These are phyloP conservation scores for Venustoraphidia nigricollis DNA, from an alignment of 2,888 invertebrate genomes.

Conservation along the genomic window DNA sequence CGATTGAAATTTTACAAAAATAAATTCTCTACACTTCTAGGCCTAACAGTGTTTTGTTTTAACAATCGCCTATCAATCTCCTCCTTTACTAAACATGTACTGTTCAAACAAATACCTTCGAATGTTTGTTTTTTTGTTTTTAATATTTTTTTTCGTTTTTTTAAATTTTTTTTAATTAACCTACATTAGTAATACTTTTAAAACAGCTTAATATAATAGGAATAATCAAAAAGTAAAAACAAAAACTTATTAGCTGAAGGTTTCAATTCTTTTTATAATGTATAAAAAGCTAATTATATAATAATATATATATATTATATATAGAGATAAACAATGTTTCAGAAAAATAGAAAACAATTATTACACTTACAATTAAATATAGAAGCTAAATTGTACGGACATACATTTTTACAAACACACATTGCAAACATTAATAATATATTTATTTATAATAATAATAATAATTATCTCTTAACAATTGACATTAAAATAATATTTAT, in stretches of 20 bases:
- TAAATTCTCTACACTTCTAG: too few species aligned
- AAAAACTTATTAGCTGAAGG: too few species aligned
- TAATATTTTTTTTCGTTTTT: not conserved
- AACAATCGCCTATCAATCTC: too few species aligned
- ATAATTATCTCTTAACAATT: not conserved
- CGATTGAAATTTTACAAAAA: too few species aligned
- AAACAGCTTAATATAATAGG: not conserved
- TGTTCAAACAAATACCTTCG: not conserved
- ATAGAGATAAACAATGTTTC: not conserved
- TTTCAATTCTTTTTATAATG: too few species aligned
- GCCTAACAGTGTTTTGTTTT: too few species aligned
- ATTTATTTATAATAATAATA: not conserved
- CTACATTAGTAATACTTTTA: not conserved
- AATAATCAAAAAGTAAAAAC: too few species aligned
- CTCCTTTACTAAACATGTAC: too few species aligned
- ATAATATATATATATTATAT: not conserved
- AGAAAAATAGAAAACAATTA: not conserved
- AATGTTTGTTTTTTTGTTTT: not conserved
- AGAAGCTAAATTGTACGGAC: not conserved
- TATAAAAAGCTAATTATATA: not conserved
- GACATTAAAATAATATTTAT: not conserved
- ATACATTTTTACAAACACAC: not conserved
- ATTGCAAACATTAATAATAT: not conserved
- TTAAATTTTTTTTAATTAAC: not conserved
- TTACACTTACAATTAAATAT: not conserved